phyloP scores from a whole-genome alignment of 2,888 invertebrate species.

The Aphidius colemani region DNA sequence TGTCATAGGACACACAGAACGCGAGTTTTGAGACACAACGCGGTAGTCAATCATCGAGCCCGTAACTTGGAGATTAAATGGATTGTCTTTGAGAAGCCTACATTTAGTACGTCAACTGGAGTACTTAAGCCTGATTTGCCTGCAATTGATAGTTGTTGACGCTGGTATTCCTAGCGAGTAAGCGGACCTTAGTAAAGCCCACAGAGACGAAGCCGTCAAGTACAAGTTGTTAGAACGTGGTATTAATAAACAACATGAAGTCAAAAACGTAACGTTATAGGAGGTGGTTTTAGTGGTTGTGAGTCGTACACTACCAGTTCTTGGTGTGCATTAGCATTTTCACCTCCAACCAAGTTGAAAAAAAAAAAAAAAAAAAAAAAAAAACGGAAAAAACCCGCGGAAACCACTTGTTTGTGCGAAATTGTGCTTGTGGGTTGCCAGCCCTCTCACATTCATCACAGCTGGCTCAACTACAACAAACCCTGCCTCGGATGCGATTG shows the following conservation, averaged over 20 bases:
- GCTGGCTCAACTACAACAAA: no score
- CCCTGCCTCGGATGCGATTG: no score
- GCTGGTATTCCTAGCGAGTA: slow-evolving; percentile 49
- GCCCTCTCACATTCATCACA: no score
- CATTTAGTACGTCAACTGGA: slow-evolving; percentile 11
- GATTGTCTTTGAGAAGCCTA: background rate
- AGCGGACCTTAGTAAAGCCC: slow-evolving; percentile 36
- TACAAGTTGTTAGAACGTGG: slow-evolving; percentile 16
- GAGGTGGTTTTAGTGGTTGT: no score
- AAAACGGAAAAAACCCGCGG: no score
- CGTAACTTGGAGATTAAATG: slow-evolving; percentile 16
- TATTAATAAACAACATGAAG: slow-evolving; percentile 4
- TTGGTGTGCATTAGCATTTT: no score
- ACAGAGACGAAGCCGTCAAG: slow-evolving; percentile 37
- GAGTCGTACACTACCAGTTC: no score
- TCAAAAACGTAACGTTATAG: background rate
- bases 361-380: no score
- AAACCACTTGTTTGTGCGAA: no score
- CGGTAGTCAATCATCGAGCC: slow-evolving; percentile 20
- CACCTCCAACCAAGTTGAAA: no score
- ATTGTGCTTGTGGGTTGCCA: no score
- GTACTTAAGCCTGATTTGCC: slow-evolving; percentile 47
- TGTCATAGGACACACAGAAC: slow-evolving; percentile 50
- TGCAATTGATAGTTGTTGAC: slow-evolving; percentile 43
- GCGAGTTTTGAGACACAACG: slow-evolving; percentile 44